Evolutionary conservation across 2,888 invertebrate species (phyloP), one percentile per base, ranked within the genome.

Genomic region (Tetrapedia diversipes): DNA sequence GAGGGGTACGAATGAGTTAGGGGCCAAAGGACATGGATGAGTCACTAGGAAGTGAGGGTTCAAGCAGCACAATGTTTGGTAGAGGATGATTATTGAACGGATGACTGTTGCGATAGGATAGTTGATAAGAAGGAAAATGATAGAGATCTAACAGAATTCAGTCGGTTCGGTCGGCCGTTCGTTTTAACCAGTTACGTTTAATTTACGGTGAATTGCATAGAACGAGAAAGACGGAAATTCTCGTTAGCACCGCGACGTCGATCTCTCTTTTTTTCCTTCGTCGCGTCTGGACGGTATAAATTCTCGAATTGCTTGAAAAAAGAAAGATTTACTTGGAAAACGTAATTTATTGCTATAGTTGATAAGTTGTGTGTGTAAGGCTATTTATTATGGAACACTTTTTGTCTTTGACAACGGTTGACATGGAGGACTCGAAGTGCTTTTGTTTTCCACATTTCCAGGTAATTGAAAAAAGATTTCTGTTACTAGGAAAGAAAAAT

Each of bases 101-200:
- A n/a, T n/a, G n/a, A n/a, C n/a, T n/a, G n/a, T n/a, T n/a, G n/a
- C n/a, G n/a, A n/a, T n/a, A n/a, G n/a, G n/a, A n/a, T n/a, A n/a
- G n/a, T n/a, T n/a, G n/a, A n/a, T n/a, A n/a, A n/a, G n/a, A n/a
- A n/a, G n/a, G n/a, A n/a, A n/a, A n/a, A n/a, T n/a, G n/a, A n/a
- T n/a, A n/a, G n/a, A n/a, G n/a, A n/a, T n/a, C n/a, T n/a, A n/a
- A n/a, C n/a, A n/a, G n/a, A n/a, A n/a, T 61, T 45, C 45, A 54
- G 27, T 34, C 56, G 34, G 32, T 51, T 47, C 39, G 7, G 16
- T 66, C 32, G 14, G 41, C 7, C 32, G 24, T 41, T 41, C 43
- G 14, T 54, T 69, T 63, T 37, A 69, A 54, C 16, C 22, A 47
- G 11, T 29, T 45, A 53, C n/a, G 19, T 53, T 53, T 53, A 16